phyloP scores from a whole-genome alignment of 2,113 vertebrate species.

The Rhombomys opimus region DNA sequence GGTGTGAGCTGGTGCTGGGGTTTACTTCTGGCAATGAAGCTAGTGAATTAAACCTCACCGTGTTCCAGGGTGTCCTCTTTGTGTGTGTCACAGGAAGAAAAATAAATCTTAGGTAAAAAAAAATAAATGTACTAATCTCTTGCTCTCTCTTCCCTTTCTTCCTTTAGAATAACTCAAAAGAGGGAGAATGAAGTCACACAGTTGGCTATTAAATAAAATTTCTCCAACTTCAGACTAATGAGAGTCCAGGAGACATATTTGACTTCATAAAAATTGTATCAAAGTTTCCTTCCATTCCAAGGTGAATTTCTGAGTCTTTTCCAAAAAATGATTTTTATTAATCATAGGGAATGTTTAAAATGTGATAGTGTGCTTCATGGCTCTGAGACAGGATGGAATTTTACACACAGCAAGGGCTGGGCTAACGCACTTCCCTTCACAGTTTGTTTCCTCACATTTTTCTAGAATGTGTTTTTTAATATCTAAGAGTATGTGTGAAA shows the following conservation, averaged over 20 bases:
- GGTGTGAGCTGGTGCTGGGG: neutral
- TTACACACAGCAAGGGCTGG: neutral
- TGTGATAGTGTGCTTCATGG: neutral
- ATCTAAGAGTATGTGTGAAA: constrained; percentile 3
- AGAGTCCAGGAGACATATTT: neutral
- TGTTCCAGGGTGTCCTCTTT: neutral
- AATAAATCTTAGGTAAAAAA: neutral
- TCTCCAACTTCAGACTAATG: neutral
- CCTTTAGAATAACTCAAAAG: neutral
- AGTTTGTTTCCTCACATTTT: neutral
- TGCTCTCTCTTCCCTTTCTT: neutral
- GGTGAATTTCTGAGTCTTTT: constrained; percentile 27
- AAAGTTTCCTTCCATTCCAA: constrained; percentile 1
- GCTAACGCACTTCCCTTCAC: neutral
- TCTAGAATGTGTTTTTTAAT: neutral
- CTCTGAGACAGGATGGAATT: neutral
- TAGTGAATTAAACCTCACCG: neutral
- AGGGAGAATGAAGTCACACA: neutral
- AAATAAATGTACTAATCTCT: neutral
- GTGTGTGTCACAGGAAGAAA: neutral
- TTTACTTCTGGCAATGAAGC: neutral
- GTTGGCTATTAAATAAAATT: neutral
- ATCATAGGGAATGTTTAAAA: constrained; percentile 4
- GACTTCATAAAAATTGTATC: neutral
- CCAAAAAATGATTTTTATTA: constrained; percentile 3